These are phyloP conservation scores for Ladona fulva DNA, from an alignment of 1,140 invertebrate species.

Conservation along the genomic window DNA sequence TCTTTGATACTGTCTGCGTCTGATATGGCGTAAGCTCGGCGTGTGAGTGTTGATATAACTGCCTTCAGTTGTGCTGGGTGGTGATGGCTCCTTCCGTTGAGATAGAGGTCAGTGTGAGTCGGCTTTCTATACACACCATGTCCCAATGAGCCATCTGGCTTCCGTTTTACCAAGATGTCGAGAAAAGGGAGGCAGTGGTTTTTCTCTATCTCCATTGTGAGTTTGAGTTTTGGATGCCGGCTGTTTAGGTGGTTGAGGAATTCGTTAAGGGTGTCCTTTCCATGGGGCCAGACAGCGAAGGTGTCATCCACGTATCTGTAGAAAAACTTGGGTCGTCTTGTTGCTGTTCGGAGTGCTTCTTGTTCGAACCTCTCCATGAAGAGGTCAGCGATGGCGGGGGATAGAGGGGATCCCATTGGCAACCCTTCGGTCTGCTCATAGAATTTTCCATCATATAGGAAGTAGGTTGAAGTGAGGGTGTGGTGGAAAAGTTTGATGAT, in stretches of 20 bases:
- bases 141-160: conserved; percentile 9
- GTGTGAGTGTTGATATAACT: conserved; percentile 1
- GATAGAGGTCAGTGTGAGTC: conserved; percentile 1
- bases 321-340: conserved; percentile 14
- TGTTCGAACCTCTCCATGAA: conserved; percentile 20
- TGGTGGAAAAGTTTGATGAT: conserved; percentile 18
- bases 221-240: conserved; percentile 19
- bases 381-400: conserved; percentile 20
- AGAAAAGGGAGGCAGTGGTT: conserved; percentile 22
- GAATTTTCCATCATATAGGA: conserved; percentile 16
- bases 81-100: conserved; percentile 8
- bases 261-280: neutral
- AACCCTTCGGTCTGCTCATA: conserved; percentile 21
- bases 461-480: conserved; percentile 20
- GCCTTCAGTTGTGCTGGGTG: neutral
- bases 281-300: neutral
- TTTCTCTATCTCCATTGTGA: conserved; percentile 23
- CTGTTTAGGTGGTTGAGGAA: conserved; percentile 18
- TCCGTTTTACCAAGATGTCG: conserved; percentile 17
- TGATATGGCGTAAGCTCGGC: neutral
- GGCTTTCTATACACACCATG: conserved; percentile 15
- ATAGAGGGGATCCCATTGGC: conserved; percentile 23
- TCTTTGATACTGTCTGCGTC: neutral
- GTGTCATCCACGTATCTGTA: conserved; percentile 21
- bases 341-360: neutral